Percentiles rank a stretch among this genome's conserved stretches.
Conservation (phyloP, 2,113 vertebrate species). For the Menidia beryllina region DNA sequence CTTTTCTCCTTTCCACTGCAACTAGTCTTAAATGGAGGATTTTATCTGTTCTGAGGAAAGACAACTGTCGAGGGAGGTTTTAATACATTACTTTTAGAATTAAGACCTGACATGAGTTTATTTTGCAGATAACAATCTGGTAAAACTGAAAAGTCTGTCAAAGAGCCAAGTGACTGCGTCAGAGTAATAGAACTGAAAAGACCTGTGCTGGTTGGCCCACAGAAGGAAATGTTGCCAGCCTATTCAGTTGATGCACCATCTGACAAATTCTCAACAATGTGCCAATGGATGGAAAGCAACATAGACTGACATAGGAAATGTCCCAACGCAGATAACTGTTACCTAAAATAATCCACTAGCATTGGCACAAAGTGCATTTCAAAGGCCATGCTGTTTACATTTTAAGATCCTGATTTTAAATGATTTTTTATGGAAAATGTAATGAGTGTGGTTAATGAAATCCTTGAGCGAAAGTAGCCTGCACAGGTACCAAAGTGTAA, state of each 20-base stretch:
- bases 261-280: background rate
- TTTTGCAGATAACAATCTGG: background rate
- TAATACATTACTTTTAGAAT: background rate
- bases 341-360: too few relatives aligned
- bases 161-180: background rate
- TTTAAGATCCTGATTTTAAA: background rate
- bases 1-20: background rate
- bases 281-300: background rate
- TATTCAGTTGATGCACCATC: too few relatives aligned
- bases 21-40: background rate
- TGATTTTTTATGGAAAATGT: background rate
- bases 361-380: too few relatives aligned
- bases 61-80: slow-evolving; percentile 5
- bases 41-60: background rate
- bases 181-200: background rate
- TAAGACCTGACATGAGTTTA: background rate
- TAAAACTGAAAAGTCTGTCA: slow-evolving; percentile 6
- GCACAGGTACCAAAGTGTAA: background rate
- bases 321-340: background rate
- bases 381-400: background rate
- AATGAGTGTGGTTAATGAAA: background rate
- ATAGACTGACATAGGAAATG: background rate
- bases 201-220: too few relatives aligned
- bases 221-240: slow-evolving; percentile 1
- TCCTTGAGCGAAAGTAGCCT: background rate